Percentiles rank a stretch among this genome's conserved stretches.
These are phyloP conservation scores for Laterallus jamaicensis DNA, from an alignment of 2,113 vertebrate genomes.

Conservation along the genomic window DNA sequence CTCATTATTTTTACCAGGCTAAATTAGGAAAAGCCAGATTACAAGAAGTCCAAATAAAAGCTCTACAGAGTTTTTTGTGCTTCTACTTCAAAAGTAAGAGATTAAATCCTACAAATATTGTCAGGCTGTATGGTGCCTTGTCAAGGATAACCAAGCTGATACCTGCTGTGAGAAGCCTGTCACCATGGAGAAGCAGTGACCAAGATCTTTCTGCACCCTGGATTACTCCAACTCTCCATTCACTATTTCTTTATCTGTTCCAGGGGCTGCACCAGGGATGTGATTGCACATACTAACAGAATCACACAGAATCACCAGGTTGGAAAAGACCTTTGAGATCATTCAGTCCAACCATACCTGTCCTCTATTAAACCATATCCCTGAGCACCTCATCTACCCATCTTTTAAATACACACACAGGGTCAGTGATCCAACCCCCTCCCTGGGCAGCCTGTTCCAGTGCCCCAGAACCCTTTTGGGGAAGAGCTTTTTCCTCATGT, in stretches of 20 bases:
- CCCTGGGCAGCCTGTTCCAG: too few species aligned
- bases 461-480: too few species aligned
- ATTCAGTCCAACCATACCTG: too few species aligned
- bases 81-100: background rate
- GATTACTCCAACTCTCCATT: background rate
- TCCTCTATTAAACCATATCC: too few species aligned
- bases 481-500: too few species aligned
- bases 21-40: background rate
- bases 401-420: too few species aligned
- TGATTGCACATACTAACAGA: background rate
- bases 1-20: background rate
- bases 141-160: background rate
- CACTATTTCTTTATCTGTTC: background rate
- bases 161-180: background rate
- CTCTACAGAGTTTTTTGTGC: background rate
- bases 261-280: background rate
- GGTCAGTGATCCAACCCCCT: too few species aligned
- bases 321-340: too few species aligned
- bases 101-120: background rate
- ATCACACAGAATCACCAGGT: too few species aligned
- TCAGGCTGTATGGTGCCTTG: background rate
- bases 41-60: background rate
- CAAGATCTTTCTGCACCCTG: background rate
- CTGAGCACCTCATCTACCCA: too few species aligned
- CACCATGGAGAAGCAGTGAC: background rate